Base-by-base conservation (phyloP, 2,888 invertebrate species). In the Hemistola chrysoprasaria region DNA sequence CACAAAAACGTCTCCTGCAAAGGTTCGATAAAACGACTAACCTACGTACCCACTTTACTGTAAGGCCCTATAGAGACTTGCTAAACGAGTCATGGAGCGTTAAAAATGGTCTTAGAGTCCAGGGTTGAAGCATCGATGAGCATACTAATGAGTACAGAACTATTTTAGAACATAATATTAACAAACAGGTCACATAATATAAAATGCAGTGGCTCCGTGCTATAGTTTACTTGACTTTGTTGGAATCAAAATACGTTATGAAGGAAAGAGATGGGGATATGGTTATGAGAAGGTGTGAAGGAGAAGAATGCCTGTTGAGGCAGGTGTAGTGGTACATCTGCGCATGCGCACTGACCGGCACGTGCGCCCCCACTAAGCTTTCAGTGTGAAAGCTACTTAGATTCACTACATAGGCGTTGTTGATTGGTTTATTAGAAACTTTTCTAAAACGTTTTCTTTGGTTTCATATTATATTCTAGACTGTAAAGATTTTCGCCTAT, bases 251-350 rank as follows among this genome's bases (percentile, higher is more conserved):
- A 73, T 77, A 67, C 61, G 65, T 57, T 62, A 59, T 64, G 57
- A 42, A 43, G 22, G 68, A 79, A 55, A 57, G 69, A 68, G 76
- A 81, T 42, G 45, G 50, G 40, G 33, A 60, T 77, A 72, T 47
- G 39, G 47, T 47, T 65, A 47, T 60, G 43, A 31, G 11, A 33
- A 32, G 25, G 82, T 61, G 59, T 54, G 71, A 83, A 55, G 58
- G 74, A 70, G 83, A 81, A 53, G 57, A 62, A 50, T 48, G 59
- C 59, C 50, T 62, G 59, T 77, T 62, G 71, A 65, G 77, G 83
- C 86, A 87, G 87, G 87, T 87, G 87, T 84, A 74, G 57, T 67
- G 60, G 68, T 70, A 84, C 87, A 88, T 86, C 87, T 88, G 87
- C 87, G 85, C 75, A 62, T 71, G 68, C 71, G 73, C 71, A 72